Conservation (phyloP, 92 coral and sea anemone species). For the Zoanthus sociatus region DNA sequence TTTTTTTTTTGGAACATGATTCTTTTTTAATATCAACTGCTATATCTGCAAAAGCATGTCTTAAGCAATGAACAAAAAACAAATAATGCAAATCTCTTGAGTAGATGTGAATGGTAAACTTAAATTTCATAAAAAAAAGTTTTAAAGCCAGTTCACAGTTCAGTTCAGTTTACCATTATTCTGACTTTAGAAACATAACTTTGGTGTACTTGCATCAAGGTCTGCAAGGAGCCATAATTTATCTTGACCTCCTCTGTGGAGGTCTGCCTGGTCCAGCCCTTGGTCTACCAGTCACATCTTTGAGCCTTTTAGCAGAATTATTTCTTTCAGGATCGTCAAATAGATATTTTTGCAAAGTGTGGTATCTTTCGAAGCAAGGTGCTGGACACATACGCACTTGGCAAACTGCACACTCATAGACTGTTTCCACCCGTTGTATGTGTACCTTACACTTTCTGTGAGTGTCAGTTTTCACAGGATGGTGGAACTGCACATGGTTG, state of each 20-base stretch:
- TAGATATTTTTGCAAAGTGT: constrained; percentile 47
- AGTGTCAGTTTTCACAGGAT: constrained; percentile 22
- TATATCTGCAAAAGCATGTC: too few relatives aligned
- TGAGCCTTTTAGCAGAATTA: constrained; percentile 51
- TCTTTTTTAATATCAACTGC: too few relatives aligned
- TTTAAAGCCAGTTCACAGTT: too few relatives aligned
- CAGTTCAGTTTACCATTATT: too few relatives aligned
- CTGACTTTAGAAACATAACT: too few relatives aligned
- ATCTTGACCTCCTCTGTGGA: constrained; percentile 63
- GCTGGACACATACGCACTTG: constrained; percentile 57
- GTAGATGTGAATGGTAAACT: too few relatives aligned
- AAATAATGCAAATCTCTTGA: too few relatives aligned
- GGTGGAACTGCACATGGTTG: constrained; percentile 37
- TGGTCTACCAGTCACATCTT: constrained; percentile 60
- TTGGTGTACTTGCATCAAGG: too few relatives aligned
- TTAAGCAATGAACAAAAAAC: too few relatives aligned
- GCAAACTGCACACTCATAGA: constrained; percentile 51
- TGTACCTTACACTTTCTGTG: constrained; percentile 58
- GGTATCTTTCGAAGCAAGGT: constrained; percentile 54
- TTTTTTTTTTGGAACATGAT: too few relatives aligned
- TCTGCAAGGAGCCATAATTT: constrained; percentile 5
- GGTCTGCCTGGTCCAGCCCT: constrained; percentile 73
- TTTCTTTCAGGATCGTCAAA: constrained; percentile 59
- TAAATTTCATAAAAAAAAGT: too few relatives aligned
- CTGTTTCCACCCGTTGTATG: constrained; percentile 58